Base-by-base conservation (phyloP, 23 tunicate species). In the Styela plicata region DNA sequence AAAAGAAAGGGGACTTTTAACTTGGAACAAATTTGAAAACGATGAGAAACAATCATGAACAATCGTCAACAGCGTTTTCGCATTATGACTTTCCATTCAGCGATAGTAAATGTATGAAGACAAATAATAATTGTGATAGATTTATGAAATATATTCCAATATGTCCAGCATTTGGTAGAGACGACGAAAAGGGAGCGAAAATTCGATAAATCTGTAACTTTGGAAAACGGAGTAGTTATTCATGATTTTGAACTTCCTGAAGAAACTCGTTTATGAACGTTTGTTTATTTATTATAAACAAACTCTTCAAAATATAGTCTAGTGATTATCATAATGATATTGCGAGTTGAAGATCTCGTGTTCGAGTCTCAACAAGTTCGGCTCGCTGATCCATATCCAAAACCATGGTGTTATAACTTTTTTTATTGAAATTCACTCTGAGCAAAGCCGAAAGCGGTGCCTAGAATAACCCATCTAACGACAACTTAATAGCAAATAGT, bases 1-100 rank as follows among this genome's bases (percentile, higher is more conserved):
- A 52, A 52, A 74, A 32, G 78, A 74, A 32, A 31, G 78, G 2
- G 78, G 78, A 33, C 2, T 74, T 44, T 18, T 52, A 33, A 74
- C 78, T 2, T 74, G 78, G 78, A 44, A 44, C 57, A 44, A 44
- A 44, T 7, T 44, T 5, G 10, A 44, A 13, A 13, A 44, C 13
- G 57, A 44, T 44, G 57, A 44, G 13, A 13, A 44, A 13, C 57
- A 44, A 44, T 5, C 13, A n/a, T 13, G 57, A 44, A 5, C 10
- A 13, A 44, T 5, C 13, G 7, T 44, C 57, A 5, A 44, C 13
- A 13, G 10, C 57, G 7, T 7, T 44, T 44, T 44, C 57, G 13
- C 57, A 44, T 44, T 44, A 44, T 44, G 57, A 44, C 13, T 44
- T 44, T 7, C 57, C 57, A 13, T 44, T 44, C 13, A 13, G 57